A percentile compares a stretch with the other conserved stretches of the same genome.
These are phyloP conservation scores for Enteromius thamalakanensis DNA, from an alignment of 2,797 vertebrate species.

Conservation along the genomic window DNA sequence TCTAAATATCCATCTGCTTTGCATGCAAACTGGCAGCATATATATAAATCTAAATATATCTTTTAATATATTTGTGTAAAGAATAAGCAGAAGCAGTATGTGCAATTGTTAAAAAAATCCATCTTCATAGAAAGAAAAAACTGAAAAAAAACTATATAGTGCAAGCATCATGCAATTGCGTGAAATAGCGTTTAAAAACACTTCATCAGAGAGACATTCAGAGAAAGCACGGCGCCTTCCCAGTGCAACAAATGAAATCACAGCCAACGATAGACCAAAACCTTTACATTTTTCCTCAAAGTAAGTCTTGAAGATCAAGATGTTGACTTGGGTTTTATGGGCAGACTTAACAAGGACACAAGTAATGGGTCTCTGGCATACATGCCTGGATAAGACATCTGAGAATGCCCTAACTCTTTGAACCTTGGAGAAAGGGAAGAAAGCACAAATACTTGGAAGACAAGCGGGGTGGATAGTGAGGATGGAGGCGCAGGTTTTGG, in stretches of 20 bases:
- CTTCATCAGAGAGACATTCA: slow-evolving; percentile 31
- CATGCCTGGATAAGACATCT: slow-evolving; percentile 40
- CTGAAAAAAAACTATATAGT: background rate
- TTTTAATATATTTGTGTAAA: background rate
- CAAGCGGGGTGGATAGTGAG: slow-evolving; percentile 50
- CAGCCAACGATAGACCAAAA: slow-evolving; percentile 55
- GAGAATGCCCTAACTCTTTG: slow-evolving; percentile 46
- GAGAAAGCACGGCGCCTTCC: slow-evolving; percentile 9
- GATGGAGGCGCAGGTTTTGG: slow-evolving; percentile 63
- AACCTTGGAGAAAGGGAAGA: slow-evolving; percentile 56
- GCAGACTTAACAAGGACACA: slow-evolving; percentile 26
- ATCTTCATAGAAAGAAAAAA: slow-evolving; percentile 11
- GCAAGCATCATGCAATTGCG: background rate
- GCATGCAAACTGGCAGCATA: background rate
- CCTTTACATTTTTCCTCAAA: slow-evolving; percentile 62
- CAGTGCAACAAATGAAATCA: slow-evolving; percentile 45
- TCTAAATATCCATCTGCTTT: slow-evolving; percentile 16
- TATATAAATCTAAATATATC: too few relatives aligned
- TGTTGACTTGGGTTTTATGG: slow-evolving; percentile 55
- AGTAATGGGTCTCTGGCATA: slow-evolving; percentile 29
- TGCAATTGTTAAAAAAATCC: slow-evolving; percentile 15
- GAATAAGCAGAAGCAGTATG: background rate
- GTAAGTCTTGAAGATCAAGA: slow-evolving; percentile 46
- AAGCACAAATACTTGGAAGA: slow-evolving; percentile 52
- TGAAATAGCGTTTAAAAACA: slow-evolving; percentile 8